Conservation (phyloP, 2,797 vertebrate genomes). For the Eulemur mongoz region DNA sequence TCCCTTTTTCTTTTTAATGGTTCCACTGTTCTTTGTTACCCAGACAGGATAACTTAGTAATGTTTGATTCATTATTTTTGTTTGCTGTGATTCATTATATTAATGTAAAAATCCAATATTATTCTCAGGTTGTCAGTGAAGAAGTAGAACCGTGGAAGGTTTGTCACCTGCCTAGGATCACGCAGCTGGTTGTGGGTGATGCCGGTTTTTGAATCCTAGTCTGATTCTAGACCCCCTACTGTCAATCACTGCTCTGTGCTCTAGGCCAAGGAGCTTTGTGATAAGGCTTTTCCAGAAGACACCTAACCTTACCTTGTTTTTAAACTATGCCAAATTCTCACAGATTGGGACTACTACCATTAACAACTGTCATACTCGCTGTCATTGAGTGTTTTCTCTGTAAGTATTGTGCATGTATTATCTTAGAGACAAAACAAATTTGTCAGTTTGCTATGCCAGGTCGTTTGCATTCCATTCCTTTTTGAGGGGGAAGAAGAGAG, state of each 20-base stretch:
- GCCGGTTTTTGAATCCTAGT: background rate
- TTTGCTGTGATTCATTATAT: background rate
- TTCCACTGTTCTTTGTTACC: background rate
- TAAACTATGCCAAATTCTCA: background rate
- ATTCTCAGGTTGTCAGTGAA: background rate
- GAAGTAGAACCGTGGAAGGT: background rate
- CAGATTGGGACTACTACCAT: background rate
- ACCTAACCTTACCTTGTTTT: background rate
- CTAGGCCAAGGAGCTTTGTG: background rate
- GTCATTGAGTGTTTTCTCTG: background rate
- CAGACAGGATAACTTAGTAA: constrained; percentile 25
- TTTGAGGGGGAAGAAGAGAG: background rate
- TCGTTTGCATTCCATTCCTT: background rate
- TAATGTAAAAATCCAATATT: background rate
- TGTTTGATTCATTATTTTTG: constrained; percentile 46
- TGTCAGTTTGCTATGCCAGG: background rate
- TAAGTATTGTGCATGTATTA: background rate
- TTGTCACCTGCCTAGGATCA: background rate
- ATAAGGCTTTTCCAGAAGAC: background rate
- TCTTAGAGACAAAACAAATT: background rate
- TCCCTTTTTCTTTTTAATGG: background rate
- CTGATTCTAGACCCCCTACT: background rate
- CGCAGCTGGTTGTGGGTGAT: background rate
- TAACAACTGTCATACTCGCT: too few relatives aligned
- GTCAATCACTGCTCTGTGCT: background rate